Percentiles rank a stretch among this genome's conserved stretches.
phyloP scores from a whole-genome alignment of 2,797 vertebrate species.

The Clarias platycephalus region DNA sequence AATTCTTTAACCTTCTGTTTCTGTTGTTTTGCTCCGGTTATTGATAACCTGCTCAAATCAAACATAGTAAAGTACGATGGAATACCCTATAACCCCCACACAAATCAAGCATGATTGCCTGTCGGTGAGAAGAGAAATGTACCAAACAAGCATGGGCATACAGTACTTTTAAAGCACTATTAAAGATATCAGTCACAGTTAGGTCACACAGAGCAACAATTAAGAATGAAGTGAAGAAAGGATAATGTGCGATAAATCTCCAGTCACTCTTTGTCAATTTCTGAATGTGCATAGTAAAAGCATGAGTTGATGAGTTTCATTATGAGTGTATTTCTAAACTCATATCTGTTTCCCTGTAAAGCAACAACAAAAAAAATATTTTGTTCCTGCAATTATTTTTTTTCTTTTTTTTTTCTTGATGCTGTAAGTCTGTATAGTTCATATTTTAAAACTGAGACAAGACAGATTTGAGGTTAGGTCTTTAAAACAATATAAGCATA shows the following conservation, averaged over 20 bases:
- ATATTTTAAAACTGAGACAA: neutral
- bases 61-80: neutral
- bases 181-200: neutral
- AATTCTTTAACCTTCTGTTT: neutral
- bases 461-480: neutral
- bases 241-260: neutral
- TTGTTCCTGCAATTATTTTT: neutral
- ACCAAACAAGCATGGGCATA: neutral
- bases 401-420: neutral
- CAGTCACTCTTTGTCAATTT: neutral
- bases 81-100: neutral
- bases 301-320: neutral
- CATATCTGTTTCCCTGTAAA: neutral
- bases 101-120: neutral
- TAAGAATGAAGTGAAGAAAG: neutral
- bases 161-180: neutral
- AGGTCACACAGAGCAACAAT: neutral
- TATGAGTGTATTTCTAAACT: neutral
- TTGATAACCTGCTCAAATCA: neutral
- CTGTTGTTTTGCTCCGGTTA: neutral
- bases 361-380: neutral
- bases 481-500: neutral
- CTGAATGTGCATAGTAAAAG: neutral
- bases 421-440: neutral
- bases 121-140: neutral